phyloP scores from a whole-genome alignment of 35 echinoderm and acorn worm genomes.

The Amphiura filiformis region DNA sequence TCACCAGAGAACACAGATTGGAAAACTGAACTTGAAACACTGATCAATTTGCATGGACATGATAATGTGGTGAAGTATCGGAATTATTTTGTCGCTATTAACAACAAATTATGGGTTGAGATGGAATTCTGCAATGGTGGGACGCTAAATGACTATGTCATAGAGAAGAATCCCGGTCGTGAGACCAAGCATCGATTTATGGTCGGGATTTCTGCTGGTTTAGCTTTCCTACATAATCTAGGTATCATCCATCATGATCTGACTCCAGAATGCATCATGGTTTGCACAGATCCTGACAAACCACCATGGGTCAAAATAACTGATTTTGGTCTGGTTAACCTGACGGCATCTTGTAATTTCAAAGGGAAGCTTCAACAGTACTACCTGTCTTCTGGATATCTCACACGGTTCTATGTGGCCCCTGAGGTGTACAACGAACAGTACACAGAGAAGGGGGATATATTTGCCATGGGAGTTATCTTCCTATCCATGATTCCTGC shows the following conservation, averaged over 20 bases:
- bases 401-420: background rate
- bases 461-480: background rate
- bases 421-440: background rate
- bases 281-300: background rate
- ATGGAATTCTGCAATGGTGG: background rate
- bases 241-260: background rate
- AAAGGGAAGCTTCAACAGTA: background rate
- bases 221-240: background rate
- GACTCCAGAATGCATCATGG: background rate
- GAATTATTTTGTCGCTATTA: background rate
- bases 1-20: background rate
- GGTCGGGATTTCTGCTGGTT: background rate
- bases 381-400: background rate
- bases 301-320: background rate
- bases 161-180: background rate
- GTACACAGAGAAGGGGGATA: background rate
- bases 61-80: background rate
- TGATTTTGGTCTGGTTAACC: background rate
- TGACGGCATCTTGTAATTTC: background rate
- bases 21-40: background rate
- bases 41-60: background rate
- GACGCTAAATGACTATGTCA: background rate
- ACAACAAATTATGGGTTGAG: background rate
- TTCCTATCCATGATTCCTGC: background rate
- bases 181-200: background rate